phyloP scores from a whole-genome alignment of 2,797 vertebrate species.

The Arctocebus calabarensis region DNA sequence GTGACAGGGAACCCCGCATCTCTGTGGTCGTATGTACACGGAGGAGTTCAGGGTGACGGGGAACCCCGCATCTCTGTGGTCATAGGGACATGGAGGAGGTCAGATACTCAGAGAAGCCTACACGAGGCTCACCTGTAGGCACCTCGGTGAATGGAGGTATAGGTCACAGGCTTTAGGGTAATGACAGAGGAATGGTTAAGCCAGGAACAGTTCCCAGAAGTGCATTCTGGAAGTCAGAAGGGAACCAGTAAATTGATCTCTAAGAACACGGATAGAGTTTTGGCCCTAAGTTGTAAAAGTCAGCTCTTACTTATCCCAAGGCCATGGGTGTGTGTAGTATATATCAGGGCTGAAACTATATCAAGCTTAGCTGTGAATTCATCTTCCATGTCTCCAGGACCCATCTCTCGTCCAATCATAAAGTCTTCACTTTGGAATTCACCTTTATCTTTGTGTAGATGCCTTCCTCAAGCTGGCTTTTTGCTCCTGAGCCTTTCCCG shows the following conservation, averaged over 20 bases:
- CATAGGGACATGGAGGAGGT: not conserved
- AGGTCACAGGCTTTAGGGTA: not conserved
- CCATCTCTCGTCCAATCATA: not conserved
- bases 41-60: not conserved
- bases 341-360: not conserved
- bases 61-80: not conserved
- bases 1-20: not conserved
- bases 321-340: not conserved
- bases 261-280: not conserved
- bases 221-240: not conserved
- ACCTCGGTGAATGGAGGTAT: not conserved
- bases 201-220: not conserved
- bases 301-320: not conserved
- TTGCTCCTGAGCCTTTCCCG: not conserved
- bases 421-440: slow-evolving; percentile 8
- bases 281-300: not conserved
- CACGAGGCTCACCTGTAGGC: not conserved
- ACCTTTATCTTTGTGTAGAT: not conserved
- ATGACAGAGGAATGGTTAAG: not conserved
- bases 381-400: not conserved
- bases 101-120: not conserved
- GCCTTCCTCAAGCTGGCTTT: not conserved
- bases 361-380: not conserved
- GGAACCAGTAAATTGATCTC: not conserved
- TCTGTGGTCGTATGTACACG: not conserved